phyloP scores from a whole-genome alignment of 2,888 invertebrate genomes.

The Alsophila aescularia region DNA sequence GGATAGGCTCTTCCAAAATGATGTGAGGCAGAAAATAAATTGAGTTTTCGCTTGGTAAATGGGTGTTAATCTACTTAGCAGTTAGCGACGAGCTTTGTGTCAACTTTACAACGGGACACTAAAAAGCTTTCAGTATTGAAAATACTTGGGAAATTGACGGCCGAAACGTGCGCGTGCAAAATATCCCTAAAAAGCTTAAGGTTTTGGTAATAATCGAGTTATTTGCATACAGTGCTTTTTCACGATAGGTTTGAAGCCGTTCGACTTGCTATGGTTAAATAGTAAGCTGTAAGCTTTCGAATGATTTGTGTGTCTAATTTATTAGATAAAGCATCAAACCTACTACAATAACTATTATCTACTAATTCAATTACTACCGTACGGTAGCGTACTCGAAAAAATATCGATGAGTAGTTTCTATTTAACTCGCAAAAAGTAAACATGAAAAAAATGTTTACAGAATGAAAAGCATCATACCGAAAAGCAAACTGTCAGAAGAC shows the following conservation, averaged over 20 bases:
- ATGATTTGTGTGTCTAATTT: no score
- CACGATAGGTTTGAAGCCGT: background rate
- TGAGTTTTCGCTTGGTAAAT: conserved; percentile 40
- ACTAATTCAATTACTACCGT: no score
- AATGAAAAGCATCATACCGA: background rate
- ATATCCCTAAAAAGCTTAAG: conserved; percentile 14
- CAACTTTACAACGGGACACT: conserved; percentile 41
- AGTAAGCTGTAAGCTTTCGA: no score
- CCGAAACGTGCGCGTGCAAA: conserved; percentile 1
- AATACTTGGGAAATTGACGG: conserved; percentile 36
- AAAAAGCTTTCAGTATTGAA: conserved; percentile 40
- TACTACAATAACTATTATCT: no score
- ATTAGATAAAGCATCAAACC: no score
- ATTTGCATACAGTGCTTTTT: background rate
- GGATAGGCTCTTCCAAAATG: conserved; percentile 10
- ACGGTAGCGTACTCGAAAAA: no score
- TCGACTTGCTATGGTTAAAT: background rate
- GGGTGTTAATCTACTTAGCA: conserved; percentile 43
- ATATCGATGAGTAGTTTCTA: no score
- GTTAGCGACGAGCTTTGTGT: conserved; percentile 39
- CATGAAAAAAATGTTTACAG: no score
- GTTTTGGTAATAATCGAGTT: conserved; percentile 2
- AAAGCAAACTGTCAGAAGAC: conserved; percentile 1
- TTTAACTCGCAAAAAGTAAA: no score
- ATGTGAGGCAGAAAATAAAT: conserved; percentile 34